Percentiles rank a stretch among this genome's conserved stretches.
These are phyloP conservation scores for Buathra laborator DNA, from an alignment of 2,888 invertebrate species.

Conservation along the genomic window DNA sequence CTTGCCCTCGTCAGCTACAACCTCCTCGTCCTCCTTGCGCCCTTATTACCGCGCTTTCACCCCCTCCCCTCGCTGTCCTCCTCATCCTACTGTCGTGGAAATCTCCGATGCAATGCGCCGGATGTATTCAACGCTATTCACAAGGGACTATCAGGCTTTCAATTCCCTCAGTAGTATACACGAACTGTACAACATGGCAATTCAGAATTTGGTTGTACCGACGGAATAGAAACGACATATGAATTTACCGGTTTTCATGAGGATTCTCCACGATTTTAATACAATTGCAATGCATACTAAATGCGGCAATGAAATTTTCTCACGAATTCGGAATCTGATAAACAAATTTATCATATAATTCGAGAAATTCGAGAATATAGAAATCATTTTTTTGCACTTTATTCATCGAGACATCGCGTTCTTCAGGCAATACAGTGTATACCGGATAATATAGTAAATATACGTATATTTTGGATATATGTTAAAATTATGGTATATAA, in stretches of 20 bases:
- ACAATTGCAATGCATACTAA: too few relatives aligned
- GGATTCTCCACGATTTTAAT: neutral
- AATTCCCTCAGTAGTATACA: conserved; percentile 6
- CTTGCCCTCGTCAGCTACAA: conserved; percentile 53
- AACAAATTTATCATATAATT: neutral
- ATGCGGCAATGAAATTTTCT: too few relatives aligned
- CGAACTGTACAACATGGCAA: neutral
- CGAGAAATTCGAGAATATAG: too few relatives aligned
- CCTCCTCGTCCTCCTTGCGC: conserved; percentile 32
- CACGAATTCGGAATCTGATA: too few relatives aligned
- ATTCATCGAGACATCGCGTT: too few relatives aligned
- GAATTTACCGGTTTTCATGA: neutral
- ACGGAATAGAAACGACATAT: neutral
- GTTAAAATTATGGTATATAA: too few relatives aligned
- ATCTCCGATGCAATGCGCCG: conserved; percentile 22
- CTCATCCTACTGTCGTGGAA: conserved; percentile 11
- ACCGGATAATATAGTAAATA: too few relatives aligned
- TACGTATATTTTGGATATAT: too few relatives aligned
- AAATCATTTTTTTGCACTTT: too few relatives aligned
- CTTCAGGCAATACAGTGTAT: too few relatives aligned
- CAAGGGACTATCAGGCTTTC: conserved; percentile 23
- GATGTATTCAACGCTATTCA: conserved; percentile 6
- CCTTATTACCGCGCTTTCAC: conserved; percentile 39
- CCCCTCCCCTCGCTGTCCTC: neutral
- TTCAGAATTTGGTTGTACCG: neutral